Evolutionary conservation across 2,113 vertebrate species (phyloP).

Genomic region (Greenwoodochromis staneri): DNA sequence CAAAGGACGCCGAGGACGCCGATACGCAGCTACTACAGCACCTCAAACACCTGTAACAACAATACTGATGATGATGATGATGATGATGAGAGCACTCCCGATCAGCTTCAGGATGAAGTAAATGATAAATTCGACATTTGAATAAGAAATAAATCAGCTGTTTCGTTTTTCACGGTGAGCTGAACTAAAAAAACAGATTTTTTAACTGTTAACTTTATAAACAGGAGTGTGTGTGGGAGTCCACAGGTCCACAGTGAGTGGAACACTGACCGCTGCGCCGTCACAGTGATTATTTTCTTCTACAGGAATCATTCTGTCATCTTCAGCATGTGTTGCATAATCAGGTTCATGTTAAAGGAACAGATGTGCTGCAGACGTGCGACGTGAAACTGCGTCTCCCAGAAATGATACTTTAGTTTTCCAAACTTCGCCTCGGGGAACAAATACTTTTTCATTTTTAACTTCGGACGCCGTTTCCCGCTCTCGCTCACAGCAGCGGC

Average conservation of each 20-base stretch:
- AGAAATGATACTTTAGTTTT: background rate
- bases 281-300: background rate
- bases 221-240: background rate
- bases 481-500: background rate
- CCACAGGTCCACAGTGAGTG: background rate
- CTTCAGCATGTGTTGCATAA: background rate
- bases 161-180: rapidly evolving
- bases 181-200: rapidly evolving
- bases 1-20: background rate
- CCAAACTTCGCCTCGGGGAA: background rate
- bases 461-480: background rate
- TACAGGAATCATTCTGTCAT: background rate
- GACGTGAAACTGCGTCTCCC: background rate
- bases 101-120: background rate
- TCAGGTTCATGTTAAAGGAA: background rate
- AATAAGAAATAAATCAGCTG: background rate
- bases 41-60: background rate
- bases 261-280: background rate
- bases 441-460: background rate
- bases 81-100: background rate
- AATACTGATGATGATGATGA: background rate
- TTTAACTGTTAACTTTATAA: background rate
- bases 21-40: background rate
- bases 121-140: background rate
- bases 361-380: background rate